Percentiles rank a stretch among this genome's conserved stretches.
phyloP scores from a whole-genome alignment of 2,797 vertebrate genomes.

The Sternotherus odoratus region DNA sequence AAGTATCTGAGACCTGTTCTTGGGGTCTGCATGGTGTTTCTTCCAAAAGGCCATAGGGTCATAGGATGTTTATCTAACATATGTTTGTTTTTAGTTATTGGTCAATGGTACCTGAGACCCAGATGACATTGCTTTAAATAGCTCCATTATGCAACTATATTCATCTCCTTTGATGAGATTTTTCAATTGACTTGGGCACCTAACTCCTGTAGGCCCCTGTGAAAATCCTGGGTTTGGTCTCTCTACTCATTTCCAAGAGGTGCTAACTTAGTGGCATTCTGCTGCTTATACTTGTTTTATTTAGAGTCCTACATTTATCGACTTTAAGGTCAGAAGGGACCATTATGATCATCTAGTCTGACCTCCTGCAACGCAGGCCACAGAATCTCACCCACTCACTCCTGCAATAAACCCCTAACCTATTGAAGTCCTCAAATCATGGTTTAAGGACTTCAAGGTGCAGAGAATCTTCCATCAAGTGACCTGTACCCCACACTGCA shows the following conservation, averaged over 20 bases:
- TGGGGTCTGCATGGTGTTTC: not conserved
- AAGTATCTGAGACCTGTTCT: not conserved
- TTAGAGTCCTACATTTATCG: not conserved
- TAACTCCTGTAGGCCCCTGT: not conserved
- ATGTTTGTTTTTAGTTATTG: not conserved
- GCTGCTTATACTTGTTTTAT: not conserved
- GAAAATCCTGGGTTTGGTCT: not conserved
- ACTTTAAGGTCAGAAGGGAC: too few species aligned
- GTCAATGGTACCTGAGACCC: not conserved
- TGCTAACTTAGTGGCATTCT: not conserved
- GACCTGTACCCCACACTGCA: too few species aligned
- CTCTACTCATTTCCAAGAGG: not conserved
- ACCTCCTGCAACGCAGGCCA: too few species aligned
- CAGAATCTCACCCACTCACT: too few species aligned
- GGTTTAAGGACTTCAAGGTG: too few species aligned
- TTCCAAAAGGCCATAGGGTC: not conserved
- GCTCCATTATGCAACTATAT: not conserved
- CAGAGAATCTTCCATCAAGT: too few species aligned
- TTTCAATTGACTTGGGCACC: not conserved
- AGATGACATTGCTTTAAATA: not conserved
- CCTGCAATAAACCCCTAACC: too few species aligned
- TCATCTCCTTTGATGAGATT: not conserved
- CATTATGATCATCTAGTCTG: too few species aligned
- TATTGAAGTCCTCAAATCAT: too few species aligned
- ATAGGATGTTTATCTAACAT: not conserved